Conservation (phyloP, 2,113 vertebrate genomes). For the Casuarius casuarius region DNA sequence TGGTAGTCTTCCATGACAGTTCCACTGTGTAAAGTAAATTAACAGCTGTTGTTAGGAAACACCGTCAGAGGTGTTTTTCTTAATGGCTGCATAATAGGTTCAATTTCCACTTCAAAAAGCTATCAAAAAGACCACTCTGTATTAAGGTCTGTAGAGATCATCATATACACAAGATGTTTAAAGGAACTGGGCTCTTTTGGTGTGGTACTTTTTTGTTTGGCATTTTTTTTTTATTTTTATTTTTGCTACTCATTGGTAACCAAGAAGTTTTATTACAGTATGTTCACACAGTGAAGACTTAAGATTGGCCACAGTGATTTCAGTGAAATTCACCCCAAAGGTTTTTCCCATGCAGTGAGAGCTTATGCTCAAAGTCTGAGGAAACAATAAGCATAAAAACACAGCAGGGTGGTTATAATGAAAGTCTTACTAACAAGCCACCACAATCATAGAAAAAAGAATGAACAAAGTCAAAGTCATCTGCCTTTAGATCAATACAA, state of each 20-base stretch:
- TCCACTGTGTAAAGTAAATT: not conserved
- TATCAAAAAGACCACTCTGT: not conserved
- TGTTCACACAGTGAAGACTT: not conserved
- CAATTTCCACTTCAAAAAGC: not conserved
- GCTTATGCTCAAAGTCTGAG: not conserved
- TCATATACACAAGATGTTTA: not conserved
- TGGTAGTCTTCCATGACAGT: not conserved
- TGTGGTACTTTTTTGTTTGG: not conserved
- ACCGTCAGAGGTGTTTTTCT: not conserved
- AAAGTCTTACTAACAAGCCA: not conserved
- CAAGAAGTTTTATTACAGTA: not conserved
- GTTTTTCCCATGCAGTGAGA: not conserved
- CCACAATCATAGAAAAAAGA: not conserved
- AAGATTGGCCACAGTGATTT: not conserved
- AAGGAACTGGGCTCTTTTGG: not conserved
- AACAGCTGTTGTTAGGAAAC: not conserved
- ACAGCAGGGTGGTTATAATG: not conserved
- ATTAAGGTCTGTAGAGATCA: not conserved
- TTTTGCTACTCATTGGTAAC: not conserved
- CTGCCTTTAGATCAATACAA: not conserved
- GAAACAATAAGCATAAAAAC: not conserved
- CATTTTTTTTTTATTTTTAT: not conserved
- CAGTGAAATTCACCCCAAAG: not conserved
- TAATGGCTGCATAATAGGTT: not conserved
- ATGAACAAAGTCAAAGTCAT: not conserved